These are phyloP conservation scores for Strigamia transsilvanica DNA, from an alignment of 2,888 invertebrate species.

Conservation along the genomic window DNA sequence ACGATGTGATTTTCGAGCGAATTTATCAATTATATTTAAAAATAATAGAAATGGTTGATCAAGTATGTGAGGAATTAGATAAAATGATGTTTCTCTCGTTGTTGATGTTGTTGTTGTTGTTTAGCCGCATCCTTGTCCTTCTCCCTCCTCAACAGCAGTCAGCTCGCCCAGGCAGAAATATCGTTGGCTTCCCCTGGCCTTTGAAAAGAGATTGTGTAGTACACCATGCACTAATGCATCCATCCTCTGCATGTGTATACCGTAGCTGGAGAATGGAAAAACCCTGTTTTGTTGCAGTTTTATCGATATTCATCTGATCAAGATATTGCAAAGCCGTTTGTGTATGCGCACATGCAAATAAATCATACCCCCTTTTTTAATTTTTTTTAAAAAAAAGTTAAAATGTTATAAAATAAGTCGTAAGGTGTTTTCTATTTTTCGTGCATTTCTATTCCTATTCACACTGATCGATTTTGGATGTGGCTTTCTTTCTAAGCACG, in stretches of 20 bases:
- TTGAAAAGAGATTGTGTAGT: constrained; percentile 39
- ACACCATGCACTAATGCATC: constrained; percentile 45
- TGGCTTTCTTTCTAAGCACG: neutral
- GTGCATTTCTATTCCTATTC: neutral
- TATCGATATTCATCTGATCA: constrained; percentile 41
- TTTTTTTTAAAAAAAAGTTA: neutral
- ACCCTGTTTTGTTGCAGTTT: neutral
- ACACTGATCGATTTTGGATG: neutral
- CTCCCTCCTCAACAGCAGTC: neutral
- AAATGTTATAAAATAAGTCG: neutral
- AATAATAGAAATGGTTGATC: neutral
- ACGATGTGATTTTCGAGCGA: neutral
- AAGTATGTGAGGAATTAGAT: neutral
- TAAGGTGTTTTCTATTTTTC: neutral
- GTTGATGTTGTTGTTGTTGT: constrained; percentile 43
- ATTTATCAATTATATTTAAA: neutral
- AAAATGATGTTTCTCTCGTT: constrained; percentile 27
- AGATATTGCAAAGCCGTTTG: neutral
- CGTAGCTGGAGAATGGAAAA: neutral
- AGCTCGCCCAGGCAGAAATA: constrained; percentile 42
- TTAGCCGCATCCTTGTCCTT: constrained; percentile 23
- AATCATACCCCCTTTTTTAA: neutral
- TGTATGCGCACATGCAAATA: neutral
- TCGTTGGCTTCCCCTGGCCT: constrained; percentile 40
- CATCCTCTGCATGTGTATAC: constrained; percentile 14